Evolutionary conservation across 2,797 vertebrate species (phyloP).

Genomic region (Calcarius lapponicus): DNA sequence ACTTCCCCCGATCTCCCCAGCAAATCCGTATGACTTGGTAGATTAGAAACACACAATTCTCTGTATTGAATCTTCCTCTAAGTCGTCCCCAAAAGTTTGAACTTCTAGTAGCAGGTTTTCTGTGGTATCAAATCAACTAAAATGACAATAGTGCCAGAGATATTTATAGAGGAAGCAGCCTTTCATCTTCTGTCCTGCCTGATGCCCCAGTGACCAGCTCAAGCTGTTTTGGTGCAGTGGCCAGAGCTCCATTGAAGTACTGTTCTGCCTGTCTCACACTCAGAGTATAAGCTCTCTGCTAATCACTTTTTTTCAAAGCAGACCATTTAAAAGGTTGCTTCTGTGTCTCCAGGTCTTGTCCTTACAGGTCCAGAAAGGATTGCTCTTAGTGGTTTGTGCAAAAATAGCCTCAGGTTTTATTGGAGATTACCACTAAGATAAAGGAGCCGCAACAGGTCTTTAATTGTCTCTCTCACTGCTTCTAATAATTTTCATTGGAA

Average conservation of each 20-base stretch:
- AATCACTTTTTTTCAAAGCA: not conserved
- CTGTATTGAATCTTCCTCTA: not conserved
- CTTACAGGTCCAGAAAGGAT: not conserved
- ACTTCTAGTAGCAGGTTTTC: not conserved
- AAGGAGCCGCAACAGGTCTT: not conserved
- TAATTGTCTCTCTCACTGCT: not conserved
- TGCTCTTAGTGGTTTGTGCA: not conserved
- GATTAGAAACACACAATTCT: not conserved
- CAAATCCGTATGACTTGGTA: not conserved
- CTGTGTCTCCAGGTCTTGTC: not conserved
- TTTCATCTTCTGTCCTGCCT: not conserved
- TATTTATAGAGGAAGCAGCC: not conserved
- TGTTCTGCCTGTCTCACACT: not conserved
- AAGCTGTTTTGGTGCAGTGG: not conserved
- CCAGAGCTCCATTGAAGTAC: not conserved
- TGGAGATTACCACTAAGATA: not conserved
- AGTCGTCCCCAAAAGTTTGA: not conserved
- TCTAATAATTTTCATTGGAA: not conserved
- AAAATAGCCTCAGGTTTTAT: constrained; percentile 17
- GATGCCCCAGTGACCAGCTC: not conserved
- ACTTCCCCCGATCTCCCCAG: not conserved
- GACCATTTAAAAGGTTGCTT: not conserved
- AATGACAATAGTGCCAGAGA: not conserved
- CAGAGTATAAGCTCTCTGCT: not conserved
- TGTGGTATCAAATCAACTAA: not conserved